Percentiles rank a stretch among this genome's conserved stretches.
Conservation (phyloP, 2,888 invertebrate species). For the Lasiommata megera region DNA sequence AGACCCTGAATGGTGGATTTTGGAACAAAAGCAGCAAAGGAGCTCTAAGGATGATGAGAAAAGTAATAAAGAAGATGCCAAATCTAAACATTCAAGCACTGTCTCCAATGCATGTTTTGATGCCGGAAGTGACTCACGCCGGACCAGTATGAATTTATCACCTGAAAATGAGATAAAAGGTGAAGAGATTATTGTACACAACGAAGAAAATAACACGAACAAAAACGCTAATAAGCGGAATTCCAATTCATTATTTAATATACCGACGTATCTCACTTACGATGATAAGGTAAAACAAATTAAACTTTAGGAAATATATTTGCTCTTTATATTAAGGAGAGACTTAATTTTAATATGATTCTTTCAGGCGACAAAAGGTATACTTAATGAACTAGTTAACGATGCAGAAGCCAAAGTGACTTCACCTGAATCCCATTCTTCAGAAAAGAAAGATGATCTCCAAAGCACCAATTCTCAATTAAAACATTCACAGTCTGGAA, state of each 20-base stretch:
- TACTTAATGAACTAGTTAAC: constrained; percentile 80
- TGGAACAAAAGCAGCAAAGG: constrained; percentile 81
- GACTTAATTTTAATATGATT: constrained; percentile 3
- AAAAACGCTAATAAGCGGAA: constrained; percentile 44
- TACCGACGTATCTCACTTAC: constrained; percentile 87
- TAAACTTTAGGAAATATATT: background rate
- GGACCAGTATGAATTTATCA: constrained; percentile 58
- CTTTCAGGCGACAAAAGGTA: constrained; percentile 83
- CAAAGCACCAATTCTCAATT: constrained; percentile 56
- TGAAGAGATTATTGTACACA: constrained; percentile 55
- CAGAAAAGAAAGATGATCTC: constrained; percentile 37
- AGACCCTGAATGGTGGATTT: constrained; percentile 91
- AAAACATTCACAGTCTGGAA: constrained; percentile 51
- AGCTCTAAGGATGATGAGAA: constrained; percentile 34
- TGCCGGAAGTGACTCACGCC: constrained; percentile 53
- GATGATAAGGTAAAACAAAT: constrained; percentile 81
- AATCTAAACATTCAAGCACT: constrained; percentile 74
- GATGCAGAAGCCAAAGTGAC: constrained; percentile 52
- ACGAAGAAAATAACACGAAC: constrained; percentile 49
- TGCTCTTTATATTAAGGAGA: background rate
- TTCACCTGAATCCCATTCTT: constrained; percentile 35
- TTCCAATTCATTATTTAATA: constrained; percentile 85
- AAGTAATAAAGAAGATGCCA: constrained; percentile 43
- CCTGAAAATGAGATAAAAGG: constrained; percentile 60
- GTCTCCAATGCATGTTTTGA: constrained; percentile 68